phyloP scores from a whole-genome alignment of 2,113 vertebrate genomes.

The Scortum barcoo region DNA sequence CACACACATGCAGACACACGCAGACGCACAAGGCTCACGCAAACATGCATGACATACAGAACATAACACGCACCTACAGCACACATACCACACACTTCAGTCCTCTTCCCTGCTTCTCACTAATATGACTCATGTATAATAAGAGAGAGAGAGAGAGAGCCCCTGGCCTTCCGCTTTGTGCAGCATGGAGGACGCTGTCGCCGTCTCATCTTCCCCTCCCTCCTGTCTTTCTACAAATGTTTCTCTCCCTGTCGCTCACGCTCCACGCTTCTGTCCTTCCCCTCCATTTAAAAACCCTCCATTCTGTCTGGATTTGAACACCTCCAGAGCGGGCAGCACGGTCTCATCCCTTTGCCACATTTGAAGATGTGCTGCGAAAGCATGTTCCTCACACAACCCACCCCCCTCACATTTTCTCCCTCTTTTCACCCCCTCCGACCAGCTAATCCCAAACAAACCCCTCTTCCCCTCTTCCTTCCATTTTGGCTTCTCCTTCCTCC shows the following conservation, averaged over 20 bases:
- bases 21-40: conserved; percentile 7
- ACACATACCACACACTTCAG: conserved; percentile 30
- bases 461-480: conserved; percentile 61
- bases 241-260: conserved; percentile 60
- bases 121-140: conserved; percentile 43
- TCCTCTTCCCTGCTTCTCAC: conserved; percentile 15
- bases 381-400: conserved; percentile 35
- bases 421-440: conserved; percentile 12
- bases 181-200: conserved; percentile 46
- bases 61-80: conserved; percentile 36
- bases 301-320: conserved; percentile 46
- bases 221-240: conserved; percentile 55
- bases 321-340: conserved; percentile 1
- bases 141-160: conserved; percentile 10
- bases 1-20: conserved; percentile 1
- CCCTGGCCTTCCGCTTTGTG: conserved; percentile 50
- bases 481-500: conserved; percentile 55
- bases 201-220: conserved; percentile 36
- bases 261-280: conserved; percentile 58
- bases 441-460: conserved; percentile 45
- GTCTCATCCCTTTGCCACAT: conserved; percentile 52
- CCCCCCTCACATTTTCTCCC: conserved; percentile 4
- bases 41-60: conserved; percentile 11
- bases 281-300: conserved; percentile 58
- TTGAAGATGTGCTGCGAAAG: conserved; percentile 64